A percentile compares a stretch with the other conserved stretches of the same genome.
Conservation (phyloP, 2,888 invertebrate genomes). For the Hedychridium roseum region DNA sequence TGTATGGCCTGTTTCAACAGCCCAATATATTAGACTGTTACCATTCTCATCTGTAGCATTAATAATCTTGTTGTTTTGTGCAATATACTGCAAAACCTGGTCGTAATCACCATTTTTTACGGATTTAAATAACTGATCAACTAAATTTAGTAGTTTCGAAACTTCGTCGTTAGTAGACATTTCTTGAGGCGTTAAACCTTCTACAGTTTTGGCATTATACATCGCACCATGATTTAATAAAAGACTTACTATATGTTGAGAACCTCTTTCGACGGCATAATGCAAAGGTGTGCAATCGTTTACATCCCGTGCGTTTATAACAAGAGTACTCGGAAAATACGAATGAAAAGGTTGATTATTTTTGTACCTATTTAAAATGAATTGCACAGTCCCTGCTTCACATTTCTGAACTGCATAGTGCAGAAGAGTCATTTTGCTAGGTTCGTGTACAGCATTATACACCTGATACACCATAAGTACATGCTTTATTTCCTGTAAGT, state of each 20-base stretch:
- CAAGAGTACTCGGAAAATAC: background rate
- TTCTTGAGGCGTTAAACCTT: background rate
- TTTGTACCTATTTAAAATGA: background rate
- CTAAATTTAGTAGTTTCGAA: background rate
- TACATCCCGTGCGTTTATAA: background rate
- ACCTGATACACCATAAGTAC: background rate
- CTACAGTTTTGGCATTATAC: background rate
- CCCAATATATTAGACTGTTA: slow-evolving; percentile 29
- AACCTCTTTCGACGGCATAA: background rate
- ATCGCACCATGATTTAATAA: background rate
- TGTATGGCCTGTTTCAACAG: slow-evolving; percentile 21
- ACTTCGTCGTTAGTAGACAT: background rate
- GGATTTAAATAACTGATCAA: slow-evolving; percentile 1
- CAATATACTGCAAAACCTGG: slow-evolving; percentile 1
- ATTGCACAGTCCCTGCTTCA: background rate
- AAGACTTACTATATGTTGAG: background rate
- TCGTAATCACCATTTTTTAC: background rate
- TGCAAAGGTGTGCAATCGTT: slow-evolving; percentile 4
- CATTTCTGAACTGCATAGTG: background rate
- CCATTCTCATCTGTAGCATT: slow-evolving; percentile 18
- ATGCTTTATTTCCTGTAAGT: too few relatives aligned
- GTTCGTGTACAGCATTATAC: background rate
- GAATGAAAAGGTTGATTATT: too few relatives aligned
- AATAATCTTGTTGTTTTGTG: background rate
- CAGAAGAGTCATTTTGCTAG: background rate